phyloP scores from a whole-genome alignment of 2,888 invertebrate species.

The Tipula helvola region DNA sequence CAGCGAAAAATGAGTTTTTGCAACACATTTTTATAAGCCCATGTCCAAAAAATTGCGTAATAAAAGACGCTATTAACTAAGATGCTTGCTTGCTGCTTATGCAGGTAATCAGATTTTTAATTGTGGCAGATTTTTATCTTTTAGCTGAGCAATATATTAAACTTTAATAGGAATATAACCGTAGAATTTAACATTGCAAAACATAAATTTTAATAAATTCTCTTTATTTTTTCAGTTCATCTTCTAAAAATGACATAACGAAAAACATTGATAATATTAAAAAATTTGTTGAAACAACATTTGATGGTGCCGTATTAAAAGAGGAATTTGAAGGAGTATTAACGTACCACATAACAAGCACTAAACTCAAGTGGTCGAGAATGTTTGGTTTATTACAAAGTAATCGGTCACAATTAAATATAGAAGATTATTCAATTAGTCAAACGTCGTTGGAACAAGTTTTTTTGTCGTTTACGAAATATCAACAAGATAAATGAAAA shows the following conservation, averaged over 20 bases:
- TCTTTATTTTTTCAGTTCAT: not conserved
- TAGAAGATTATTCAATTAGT: constrained; percentile 68
- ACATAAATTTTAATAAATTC: too few species aligned
- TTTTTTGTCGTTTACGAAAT: constrained; percentile 53
- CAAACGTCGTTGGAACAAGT: constrained; percentile 75
- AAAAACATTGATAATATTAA: not conserved
- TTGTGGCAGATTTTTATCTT: too few species aligned
- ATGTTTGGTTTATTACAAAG: constrained; percentile 55
- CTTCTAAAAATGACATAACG: not conserved
- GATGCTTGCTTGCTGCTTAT: too few species aligned
- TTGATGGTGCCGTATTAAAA: constrained; percentile 25
- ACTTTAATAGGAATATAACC: too few species aligned
- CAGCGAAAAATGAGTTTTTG: too few species aligned
- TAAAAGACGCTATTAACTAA: too few species aligned
- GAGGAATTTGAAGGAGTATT: constrained; percentile 54
- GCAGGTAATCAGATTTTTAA: too few species aligned
- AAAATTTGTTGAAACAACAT: not conserved
- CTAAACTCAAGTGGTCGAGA: constrained; percentile 42
- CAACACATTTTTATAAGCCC: too few species aligned
- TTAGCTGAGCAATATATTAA: too few species aligned
- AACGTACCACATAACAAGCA: constrained; percentile 45
- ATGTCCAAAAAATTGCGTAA: too few species aligned
- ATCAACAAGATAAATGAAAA: constrained; percentile 30
- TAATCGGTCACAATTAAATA: constrained; percentile 41
- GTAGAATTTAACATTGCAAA: too few species aligned